A percentile compares a stretch with the other conserved stretches of the same genome.
Evolutionary conservation across 2,113 vertebrate species (phyloP).

Genomic region (Tenebrosternarchus preto): DNA sequence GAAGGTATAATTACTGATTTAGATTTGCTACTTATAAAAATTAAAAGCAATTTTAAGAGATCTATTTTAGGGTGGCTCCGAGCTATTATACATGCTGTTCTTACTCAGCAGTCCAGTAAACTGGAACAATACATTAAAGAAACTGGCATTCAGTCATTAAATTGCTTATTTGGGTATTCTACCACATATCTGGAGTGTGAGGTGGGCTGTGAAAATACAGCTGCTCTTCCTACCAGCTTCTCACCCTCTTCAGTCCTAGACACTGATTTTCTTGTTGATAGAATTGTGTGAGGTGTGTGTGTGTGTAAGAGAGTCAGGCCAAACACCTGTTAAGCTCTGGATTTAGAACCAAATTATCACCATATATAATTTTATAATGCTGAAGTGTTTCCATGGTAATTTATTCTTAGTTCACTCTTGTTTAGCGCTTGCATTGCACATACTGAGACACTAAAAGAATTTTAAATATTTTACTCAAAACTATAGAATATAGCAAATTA

Average conservation of each 20-base stretch:
- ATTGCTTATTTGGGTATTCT: too few species aligned
- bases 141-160: too few species aligned
- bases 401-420: not conserved
- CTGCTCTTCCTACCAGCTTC: not conserved
- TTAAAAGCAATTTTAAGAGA: constrained; percentile 7
- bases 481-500: not conserved
- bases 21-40: not conserved
- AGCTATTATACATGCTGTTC: constrained; percentile 23
- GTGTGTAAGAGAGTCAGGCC: not conserved
- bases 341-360: constrained; percentile 27
- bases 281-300: not conserved
- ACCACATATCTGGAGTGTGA: constrained; percentile 1
- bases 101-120: constrained; percentile 11
- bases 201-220: constrained; percentile 10
- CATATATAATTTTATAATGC: not conserved
- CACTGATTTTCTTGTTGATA: not conserved
- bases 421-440: not conserved
- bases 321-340: constrained; percentile 27
- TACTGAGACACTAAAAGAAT: not conserved
- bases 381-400: constrained; percentile 27
- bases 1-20: constrained; percentile 18
- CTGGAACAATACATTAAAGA: constrained; percentile 6
- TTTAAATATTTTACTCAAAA: not conserved
- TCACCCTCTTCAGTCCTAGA: not conserved
- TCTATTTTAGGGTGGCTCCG: not conserved